These are phyloP conservation scores for Germaria angustata DNA, from an alignment of 2,888 invertebrate genomes.

Conservation along the genomic window DNA sequence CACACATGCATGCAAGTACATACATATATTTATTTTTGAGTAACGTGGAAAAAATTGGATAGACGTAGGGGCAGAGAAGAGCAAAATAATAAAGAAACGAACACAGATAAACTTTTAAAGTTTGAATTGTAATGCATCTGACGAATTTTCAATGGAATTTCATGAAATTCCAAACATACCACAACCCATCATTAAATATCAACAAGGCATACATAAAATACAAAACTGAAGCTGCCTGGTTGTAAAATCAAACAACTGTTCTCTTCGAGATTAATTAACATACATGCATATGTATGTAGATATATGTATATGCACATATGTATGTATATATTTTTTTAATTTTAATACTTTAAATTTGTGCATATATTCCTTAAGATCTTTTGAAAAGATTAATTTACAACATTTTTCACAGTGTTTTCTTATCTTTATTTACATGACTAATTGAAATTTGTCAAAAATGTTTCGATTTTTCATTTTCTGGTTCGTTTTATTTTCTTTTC, in stretches of 20 bases:
- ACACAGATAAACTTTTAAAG: slow-evolving; percentile 1
- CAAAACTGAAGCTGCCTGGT: background rate
- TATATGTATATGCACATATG: too few relatives aligned
- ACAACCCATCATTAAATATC: slow-evolving; percentile 31
- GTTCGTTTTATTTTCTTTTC: slow-evolving; percentile 13
- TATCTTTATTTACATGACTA: background rate
- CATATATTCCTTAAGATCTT: background rate
- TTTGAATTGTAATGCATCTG: slow-evolving; percentile 49
- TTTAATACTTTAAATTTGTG: background rate
- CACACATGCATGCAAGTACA: too few relatives aligned
- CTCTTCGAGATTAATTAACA: background rate
- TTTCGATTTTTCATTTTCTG: slow-evolving; percentile 1
- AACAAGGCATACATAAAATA: slow-evolving; percentile 4
- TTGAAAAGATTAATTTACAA: background rate
- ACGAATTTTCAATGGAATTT: slow-evolving; percentile 59
- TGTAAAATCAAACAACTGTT: background rate
- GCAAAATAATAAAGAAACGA: background rate
- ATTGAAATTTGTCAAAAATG: background rate
- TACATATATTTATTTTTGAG: background rate
- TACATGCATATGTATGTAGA: background rate
- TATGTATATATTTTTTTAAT: background rate
- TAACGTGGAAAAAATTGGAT: background rate
- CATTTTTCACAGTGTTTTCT: background rate
- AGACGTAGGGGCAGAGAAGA: background rate
- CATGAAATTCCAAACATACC: slow-evolving; percentile 63